These are phyloP conservation scores for Callochromis pleurospilus DNA, from an alignment of 2,113 vertebrate genomes.

Conservation along the genomic window DNA sequence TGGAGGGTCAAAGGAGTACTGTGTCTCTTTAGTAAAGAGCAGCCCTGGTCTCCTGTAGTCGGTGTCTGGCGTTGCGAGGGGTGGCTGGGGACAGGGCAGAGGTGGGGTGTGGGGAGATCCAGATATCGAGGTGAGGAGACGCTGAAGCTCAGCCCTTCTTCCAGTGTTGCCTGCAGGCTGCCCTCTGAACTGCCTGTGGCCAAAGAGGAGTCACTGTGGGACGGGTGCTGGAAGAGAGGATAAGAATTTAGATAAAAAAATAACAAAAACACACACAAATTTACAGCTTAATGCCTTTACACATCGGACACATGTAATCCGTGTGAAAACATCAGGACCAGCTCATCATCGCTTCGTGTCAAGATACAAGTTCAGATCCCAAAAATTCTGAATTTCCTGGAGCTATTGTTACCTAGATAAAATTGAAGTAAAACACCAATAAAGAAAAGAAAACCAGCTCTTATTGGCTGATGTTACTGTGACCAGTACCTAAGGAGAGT, in stretches of 20 bases:
- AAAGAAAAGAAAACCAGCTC: background rate
- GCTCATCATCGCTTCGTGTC: background rate
- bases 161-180: conserved; percentile 82
- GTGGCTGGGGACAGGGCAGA: conserved; percentile 35
- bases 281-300: background rate
- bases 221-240: conserved; percentile 54
- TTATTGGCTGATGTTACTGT: background rate
- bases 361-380: background rate
- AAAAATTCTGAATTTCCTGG: background rate
- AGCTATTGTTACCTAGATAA: background rate
- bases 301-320: background rate
- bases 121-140: conserved; percentile 70
- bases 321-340: background rate
- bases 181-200: conserved; percentile 78
- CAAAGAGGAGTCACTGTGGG: conserved; percentile 79
- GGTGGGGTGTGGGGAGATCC: conserved; percentile 59
- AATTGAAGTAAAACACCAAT: background rate
- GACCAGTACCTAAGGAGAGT: background rate
- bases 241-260: background rate
- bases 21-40: conserved; percentile 15
- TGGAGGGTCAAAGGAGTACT: conserved; percentile 65
- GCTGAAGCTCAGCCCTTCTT: conserved; percentile 81
- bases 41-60: conserved; percentile 4
- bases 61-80: background rate
- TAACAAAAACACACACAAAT: background rate